A percentile compares a stretch with the other conserved stretches of the same genome.
These are phyloP conservation scores for Siniperca chuatsi DNA, from an alignment of 2,113 vertebrate species.

Conservation along the genomic window DNA sequence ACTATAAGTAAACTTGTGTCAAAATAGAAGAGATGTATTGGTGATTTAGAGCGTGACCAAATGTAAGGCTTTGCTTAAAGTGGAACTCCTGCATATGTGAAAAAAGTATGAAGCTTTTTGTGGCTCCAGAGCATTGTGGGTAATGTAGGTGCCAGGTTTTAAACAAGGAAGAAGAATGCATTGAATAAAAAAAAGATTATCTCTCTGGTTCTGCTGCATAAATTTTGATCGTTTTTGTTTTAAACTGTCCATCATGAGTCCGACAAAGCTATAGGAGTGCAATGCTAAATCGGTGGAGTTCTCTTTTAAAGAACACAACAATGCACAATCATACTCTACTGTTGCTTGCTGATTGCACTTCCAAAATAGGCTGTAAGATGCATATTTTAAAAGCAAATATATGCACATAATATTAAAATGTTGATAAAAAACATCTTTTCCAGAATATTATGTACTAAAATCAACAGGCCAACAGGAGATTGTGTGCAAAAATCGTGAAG, in stretches of 20 bases:
- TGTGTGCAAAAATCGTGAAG: neutral
- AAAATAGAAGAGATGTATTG: neutral
- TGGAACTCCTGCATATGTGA: neutral
- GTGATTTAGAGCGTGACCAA: neutral
- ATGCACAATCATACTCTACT: too few species aligned
- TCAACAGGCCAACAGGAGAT: neutral
- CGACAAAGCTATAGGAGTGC: too few species aligned
- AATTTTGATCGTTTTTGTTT: neutral
- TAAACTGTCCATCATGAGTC: neutral
- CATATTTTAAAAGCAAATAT: neutral
- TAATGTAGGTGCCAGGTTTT: neutral
- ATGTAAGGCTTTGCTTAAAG: neutral
- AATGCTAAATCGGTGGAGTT: too few species aligned
- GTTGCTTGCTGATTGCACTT: neutral
- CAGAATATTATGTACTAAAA: neutral
- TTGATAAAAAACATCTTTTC: neutral
- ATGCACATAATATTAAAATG: neutral
- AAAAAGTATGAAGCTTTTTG: neutral
- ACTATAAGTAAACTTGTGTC: neutral
- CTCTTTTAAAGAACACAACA: neutral
- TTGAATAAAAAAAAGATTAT: too few species aligned
- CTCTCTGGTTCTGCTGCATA: neutral
- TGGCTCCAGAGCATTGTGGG: neutral
- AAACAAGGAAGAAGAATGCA: neutral
- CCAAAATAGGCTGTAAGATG: neutral